phyloP scores from a whole-genome alignment of 1,140 invertebrate species.

The Eulimnadia texana region DNA sequence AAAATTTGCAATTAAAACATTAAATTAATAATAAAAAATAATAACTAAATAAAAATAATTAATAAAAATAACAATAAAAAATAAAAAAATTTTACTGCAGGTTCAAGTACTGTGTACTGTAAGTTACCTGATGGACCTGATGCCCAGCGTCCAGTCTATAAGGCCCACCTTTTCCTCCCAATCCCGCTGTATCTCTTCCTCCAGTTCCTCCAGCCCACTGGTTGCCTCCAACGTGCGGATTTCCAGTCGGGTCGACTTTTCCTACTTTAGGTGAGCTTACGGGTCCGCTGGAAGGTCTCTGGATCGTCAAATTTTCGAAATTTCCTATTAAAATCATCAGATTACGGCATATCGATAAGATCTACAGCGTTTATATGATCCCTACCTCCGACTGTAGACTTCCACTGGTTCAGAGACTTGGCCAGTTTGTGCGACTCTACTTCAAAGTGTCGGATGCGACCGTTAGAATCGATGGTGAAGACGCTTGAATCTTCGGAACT shows the following conservation, averaged over 20 bases:
- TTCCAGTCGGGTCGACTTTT: constrained; percentile 71
- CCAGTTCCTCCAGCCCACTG: constrained; percentile 92
- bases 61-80: constrained; percentile 5
- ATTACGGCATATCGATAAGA: too few relatives aligned
- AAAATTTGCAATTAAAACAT: constrained; percentile 21
- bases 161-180: constrained; percentile 82
- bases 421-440: constrained; percentile 33
- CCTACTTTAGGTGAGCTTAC: constrained; percentile 76
- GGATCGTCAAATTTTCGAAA: constrained; percentile 53
- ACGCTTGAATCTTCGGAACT: constrained; percentile 21
- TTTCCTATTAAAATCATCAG: constrained; percentile 32
- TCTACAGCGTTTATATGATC: too few relatives aligned
- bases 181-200: constrained; percentile 73
- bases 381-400: constrained; percentile 13
- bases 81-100: too few relatives aligned
- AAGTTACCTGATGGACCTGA: constrained; percentile 74
- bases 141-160: constrained; percentile 85
- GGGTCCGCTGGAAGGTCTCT: constrained; percentile 49
- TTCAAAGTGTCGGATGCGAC: constrained; percentile 45
- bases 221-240: constrained; percentile 88
- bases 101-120: constrained; percentile 11
- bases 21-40: background rate
- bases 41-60: background rate
- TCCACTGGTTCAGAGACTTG: constrained; percentile 30
- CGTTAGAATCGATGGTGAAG: constrained; percentile 42